A percentile compares a stretch with the other conserved stretches of the same genome.
These are phyloP conservation scores for Luffia ferchaultella DNA, from an alignment of 2,888 invertebrate genomes.

Conservation along the genomic window DNA sequence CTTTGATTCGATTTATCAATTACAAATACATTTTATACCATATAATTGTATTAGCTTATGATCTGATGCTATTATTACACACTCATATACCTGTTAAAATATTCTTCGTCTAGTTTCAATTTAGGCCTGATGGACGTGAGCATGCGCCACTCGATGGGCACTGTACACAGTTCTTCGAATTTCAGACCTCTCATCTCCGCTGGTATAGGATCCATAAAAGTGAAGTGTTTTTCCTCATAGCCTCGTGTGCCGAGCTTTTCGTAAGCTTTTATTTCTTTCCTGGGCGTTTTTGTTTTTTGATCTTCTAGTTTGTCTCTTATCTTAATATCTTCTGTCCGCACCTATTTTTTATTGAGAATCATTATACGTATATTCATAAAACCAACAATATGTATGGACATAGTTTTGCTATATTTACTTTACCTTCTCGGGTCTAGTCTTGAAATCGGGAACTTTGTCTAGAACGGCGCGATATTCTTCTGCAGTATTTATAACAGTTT, in stretches of 20 bases:
- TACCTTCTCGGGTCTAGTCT: conserved; percentile 87
- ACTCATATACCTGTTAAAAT: conserved; percentile 75
- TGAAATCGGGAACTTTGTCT: conserved; percentile 90
- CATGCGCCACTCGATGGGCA: conserved; percentile 94
- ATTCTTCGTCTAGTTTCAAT: conserved; percentile 84
- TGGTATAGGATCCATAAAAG: conserved; percentile 80
- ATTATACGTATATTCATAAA: not conserved
- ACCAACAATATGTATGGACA: not conserved
- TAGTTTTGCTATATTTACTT: not conserved
- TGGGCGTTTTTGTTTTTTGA: conserved; percentile 77
- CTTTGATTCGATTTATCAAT: no score
- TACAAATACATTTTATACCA: no score
- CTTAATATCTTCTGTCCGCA: conserved; percentile 79
- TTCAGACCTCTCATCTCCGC: conserved; percentile 80
- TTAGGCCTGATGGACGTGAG: conserved; percentile 87
- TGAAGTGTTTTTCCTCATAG: conserved; percentile 57
- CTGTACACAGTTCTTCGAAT: conserved; percentile 80
- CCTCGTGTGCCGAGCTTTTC: conserved; percentile 72
- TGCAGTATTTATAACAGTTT: conserved; percentile 76
- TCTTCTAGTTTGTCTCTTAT: conserved; percentile 74
- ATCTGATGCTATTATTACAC: not conserved
- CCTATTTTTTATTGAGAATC: conserved; percentile 33
- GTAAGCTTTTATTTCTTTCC: conserved; percentile 73
- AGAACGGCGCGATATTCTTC: conserved; percentile 85
- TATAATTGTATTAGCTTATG: no score